A percentile compares a stretch with the other conserved stretches of the same genome.
phyloP scores from a whole-genome alignment of 2,888 invertebrate species.

The Helicoverpa assulta region DNA sequence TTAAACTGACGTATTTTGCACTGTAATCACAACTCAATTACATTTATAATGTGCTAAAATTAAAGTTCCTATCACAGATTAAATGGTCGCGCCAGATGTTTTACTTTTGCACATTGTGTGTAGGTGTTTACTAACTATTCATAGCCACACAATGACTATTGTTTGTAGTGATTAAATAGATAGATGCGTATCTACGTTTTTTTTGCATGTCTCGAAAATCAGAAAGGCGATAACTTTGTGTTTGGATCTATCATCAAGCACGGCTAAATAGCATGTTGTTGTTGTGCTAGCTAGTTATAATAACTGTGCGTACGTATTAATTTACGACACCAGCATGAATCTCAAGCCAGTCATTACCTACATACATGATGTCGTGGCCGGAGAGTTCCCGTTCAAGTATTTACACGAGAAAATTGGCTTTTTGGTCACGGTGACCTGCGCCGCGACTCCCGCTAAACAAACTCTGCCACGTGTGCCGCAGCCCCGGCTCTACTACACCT shows the following conservation, averaged over 20 bases:
- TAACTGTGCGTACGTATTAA: constrained; percentile 39
- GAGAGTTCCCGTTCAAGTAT: constrained; percentile 73
- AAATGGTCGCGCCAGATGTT: constrained; percentile 37
- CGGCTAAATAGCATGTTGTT: constrained; percentile 16
- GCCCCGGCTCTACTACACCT: constrained; percentile 30
- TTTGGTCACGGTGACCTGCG: constrained; percentile 69
- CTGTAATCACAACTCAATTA: constrained; percentile 39
- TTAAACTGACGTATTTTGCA: constrained; percentile 58
- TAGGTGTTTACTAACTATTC: constrained; percentile 51
- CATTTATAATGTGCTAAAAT: constrained; percentile 27
- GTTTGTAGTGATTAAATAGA: constrained; percentile 32
- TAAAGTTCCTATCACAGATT: constrained; percentile 26
- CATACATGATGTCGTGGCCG: constrained; percentile 63
- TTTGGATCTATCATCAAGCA: constrained; percentile 8
- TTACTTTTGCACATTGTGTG: constrained; percentile 49
- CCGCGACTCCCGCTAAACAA: constrained; percentile 63
- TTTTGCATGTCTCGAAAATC: constrained; percentile 25
- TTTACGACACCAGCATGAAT: constrained; percentile 45
- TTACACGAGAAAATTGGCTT: constrained; percentile 77
- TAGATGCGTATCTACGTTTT: constrained; percentile 24
- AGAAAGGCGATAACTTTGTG: constrained; percentile 26
- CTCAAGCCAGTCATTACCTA: constrained; percentile 54
- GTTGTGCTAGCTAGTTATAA: constrained; percentile 21
- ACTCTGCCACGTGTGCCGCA: constrained; percentile 44
- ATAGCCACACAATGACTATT: constrained; percentile 55